A percentile compares a stretch with the other conserved stretches of the same genome.
Conservation (phyloP, 1,140 invertebrate genomes). For the Capitella teleta region DNA sequence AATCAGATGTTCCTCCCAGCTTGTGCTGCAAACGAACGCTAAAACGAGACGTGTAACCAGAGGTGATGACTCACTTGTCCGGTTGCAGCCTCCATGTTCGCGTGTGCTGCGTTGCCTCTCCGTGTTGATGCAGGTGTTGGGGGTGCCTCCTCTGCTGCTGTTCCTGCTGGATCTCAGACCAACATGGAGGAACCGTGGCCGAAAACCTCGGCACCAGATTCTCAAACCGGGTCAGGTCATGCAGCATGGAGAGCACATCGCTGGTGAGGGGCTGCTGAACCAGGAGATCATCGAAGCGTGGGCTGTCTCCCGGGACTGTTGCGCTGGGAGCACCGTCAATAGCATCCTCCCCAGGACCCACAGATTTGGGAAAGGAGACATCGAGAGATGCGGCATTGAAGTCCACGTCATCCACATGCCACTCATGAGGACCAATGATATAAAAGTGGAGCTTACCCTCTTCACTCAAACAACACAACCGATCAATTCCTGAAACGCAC, state of each 20-base stretch:
- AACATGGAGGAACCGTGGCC: conserved; percentile 80
- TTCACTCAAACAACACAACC: conserved; percentile 67
- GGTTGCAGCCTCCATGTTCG: conserved; percentile 76
- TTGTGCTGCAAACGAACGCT: conserved; percentile 46
- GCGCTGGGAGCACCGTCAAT: too few relatives aligned
- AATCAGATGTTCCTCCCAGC: conserved; percentile 84
- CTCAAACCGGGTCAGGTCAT: conserved; percentile 55
- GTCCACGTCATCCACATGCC: too few relatives aligned
- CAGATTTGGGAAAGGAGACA: too few relatives aligned
- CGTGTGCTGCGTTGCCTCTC: conserved; percentile 62
- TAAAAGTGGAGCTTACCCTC: conserved; percentile 72
- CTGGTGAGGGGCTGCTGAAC: conserved; percentile 48
- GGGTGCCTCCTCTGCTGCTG: conserved; percentile 73
- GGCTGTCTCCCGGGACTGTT: too few relatives aligned
- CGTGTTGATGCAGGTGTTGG: conserved; percentile 58
- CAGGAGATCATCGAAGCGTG: conserved; percentile 38
- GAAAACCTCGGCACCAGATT: conserved; percentile 54
- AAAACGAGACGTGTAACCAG: too few relatives aligned
- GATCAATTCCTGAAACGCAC: conserved; percentile 54
- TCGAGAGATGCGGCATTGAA: too few relatives aligned
- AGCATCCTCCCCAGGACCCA: too few relatives aligned
- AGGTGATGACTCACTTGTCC: conserved; percentile 52
- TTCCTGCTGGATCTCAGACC: conserved; percentile 81
- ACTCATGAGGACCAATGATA: conserved; percentile 50
- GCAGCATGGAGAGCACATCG: conserved; percentile 48